Conservation (phyloP, 1,140 invertebrate species). For the Ceratina australensis region DNA sequence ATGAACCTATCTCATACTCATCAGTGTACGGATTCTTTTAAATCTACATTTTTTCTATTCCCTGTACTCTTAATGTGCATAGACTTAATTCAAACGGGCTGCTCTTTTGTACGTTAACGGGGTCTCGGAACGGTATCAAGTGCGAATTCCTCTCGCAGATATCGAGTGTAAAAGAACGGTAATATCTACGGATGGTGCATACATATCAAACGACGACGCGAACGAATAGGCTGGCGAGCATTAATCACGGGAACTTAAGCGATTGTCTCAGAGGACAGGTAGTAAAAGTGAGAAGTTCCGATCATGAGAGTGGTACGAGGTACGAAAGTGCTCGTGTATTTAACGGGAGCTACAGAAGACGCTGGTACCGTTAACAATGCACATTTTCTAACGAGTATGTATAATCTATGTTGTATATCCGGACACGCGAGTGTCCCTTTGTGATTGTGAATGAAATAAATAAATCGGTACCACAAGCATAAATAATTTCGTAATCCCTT, state of each 20-base stretch:
- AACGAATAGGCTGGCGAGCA: not conserved
- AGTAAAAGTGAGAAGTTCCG: slow-evolving; percentile 46
- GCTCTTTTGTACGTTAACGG: slow-evolving; percentile 18
- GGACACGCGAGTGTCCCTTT: slow-evolving; percentile 58
- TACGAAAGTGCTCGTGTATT: slow-evolving; percentile 28
- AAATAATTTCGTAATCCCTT: not conserved
- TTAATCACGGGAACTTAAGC: not conserved
- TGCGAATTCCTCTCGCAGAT: not conserved
- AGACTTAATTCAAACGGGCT: slow-evolving; percentile 4
- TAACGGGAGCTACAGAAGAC: slow-evolving; percentile 43
- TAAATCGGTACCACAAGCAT: slow-evolving; percentile 52
- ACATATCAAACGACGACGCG: slow-evolving; percentile 25
- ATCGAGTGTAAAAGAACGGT: not conserved
- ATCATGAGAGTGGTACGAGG: slow-evolving; percentile 52
- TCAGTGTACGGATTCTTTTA: slow-evolving; percentile 3
- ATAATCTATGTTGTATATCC: slow-evolving; percentile 63
- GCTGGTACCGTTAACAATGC: slow-evolving; percentile 46
- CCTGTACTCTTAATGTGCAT: slow-evolving; percentile 16
- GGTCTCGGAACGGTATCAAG: not conserved
- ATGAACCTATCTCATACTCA: slow-evolving; percentile 6
- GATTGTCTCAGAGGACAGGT: not conserved
- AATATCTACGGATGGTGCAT: slow-evolving; percentile 5
- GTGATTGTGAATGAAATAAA: slow-evolving; percentile 67
- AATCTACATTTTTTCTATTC: slow-evolving; percentile 21
- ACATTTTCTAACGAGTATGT: slow-evolving; percentile 71